These are phyloP conservation scores for Serranus cabrilla DNA, from an alignment of 2,797 vertebrate species.

Conservation along the genomic window DNA sequence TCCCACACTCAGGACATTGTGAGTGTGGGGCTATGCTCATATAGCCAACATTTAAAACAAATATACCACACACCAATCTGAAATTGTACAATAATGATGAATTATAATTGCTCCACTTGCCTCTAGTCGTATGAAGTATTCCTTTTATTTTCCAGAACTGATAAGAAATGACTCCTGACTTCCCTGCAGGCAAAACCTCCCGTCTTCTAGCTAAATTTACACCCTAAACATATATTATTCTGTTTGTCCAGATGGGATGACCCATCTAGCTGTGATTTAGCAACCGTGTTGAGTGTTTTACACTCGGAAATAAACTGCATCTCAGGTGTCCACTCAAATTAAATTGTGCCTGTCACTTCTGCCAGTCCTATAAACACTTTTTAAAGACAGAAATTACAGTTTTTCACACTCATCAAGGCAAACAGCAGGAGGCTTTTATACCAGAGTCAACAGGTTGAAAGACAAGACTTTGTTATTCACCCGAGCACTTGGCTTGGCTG, in stretches of 20 bases:
- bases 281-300: slow-evolving; percentile 22
- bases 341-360: slow-evolving; percentile 31
- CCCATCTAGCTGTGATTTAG: slow-evolving; percentile 29
- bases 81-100: no score
- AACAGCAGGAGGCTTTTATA: slow-evolving; percentile 8
- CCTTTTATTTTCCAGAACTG: neutral
- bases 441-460: slow-evolving; percentile 9
- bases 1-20: neutral
- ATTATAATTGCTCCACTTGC: neutral
- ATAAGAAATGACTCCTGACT: no score
- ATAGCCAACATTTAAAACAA: no score
- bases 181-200: neutral
- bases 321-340: slow-evolving; percentile 47
- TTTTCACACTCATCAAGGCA: slow-evolving; percentile 11
- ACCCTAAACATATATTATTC: slow-evolving; percentile 1
- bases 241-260: slow-evolving; percentile 2
- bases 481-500: neutral
- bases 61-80: neutral
- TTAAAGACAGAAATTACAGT: slow-evolving; percentile 18
- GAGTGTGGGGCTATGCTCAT: neutral
- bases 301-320: slow-evolving; percentile 34
- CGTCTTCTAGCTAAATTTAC: neutral
- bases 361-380: slow-evolving; percentile 7
- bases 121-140: neutral
- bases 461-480: neutral